Evolutionary conservation across 2,113 vertebrate genomes (phyloP).

Genomic region (Tricholaema leucomelas): DNA sequence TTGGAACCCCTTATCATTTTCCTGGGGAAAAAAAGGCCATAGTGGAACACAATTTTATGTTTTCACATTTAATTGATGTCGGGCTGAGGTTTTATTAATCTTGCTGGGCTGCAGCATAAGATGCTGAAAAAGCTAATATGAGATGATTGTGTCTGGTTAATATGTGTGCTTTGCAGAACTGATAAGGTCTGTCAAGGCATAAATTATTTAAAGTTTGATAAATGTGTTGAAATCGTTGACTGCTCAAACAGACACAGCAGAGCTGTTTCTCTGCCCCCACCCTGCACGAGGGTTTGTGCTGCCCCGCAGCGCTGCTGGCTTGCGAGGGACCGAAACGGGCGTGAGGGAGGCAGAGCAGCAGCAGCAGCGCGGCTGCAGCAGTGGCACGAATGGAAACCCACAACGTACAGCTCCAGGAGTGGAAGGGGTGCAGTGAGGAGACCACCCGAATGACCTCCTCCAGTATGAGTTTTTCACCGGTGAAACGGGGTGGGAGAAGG

Average conservation of each 20-base stretch:
- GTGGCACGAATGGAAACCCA: neutral
- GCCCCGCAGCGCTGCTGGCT: neutral
- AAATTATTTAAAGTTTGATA: slow-evolving; percentile 81
- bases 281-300: neutral
- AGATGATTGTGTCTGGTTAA: slow-evolving; percentile 76
- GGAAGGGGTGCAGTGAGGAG: neutral
- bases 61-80: slow-evolving; percentile 76
- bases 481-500: neutral
- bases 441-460: neutral
- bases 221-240: slow-evolving; percentile 73
- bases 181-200: slow-evolving; percentile 74
- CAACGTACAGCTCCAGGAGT: neutral
- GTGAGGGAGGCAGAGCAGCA: neutral
- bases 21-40: slow-evolving; percentile 72
- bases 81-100: slow-evolving; percentile 79
- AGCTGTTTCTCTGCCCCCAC: slow-evolving; percentile 47
- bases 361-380: neutral
- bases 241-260: slow-evolving; percentile 73
- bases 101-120: slow-evolving; percentile 63
- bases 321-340: neutral
- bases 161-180: slow-evolving; percentile 75
- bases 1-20: slow-evolving; percentile 84
- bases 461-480: neutral
- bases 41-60: slow-evolving; percentile 74
- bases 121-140: slow-evolving; percentile 76